Conservation (phyloP, 2,888 invertebrate genomes). For the Noctua janthina region DNA sequence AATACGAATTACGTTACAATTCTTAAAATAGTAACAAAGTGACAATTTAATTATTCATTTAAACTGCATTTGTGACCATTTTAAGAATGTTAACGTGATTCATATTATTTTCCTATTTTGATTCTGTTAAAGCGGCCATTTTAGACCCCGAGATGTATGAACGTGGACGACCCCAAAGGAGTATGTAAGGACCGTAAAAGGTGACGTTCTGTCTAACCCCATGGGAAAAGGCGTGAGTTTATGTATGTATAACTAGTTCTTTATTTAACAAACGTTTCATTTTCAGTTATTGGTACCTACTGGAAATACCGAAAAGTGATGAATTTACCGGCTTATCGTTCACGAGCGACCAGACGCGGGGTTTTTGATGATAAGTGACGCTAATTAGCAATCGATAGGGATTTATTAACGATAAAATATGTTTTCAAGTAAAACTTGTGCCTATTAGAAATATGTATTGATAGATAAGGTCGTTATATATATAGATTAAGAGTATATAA, state of each 20-base stretch:
- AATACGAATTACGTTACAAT: no score
- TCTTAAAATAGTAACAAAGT: no score
- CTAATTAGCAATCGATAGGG: conserved; percentile 47
- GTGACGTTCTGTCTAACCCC: background rate
- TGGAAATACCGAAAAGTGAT: conserved; percentile 42
- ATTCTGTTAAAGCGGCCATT: no score
- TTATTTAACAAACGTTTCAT: background rate
- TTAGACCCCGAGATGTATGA: no score
- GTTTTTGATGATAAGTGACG: conserved; percentile 47
- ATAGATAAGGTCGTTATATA: background rate
- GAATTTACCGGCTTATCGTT: conserved; percentile 64
- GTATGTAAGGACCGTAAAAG: no score
- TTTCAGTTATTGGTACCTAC: background rate
- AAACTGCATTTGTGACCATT: no score
- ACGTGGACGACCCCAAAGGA: no score
- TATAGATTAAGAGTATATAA: background rate
- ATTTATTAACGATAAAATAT: conserved; percentile 40
- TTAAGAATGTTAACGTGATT: no score
- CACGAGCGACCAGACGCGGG: conserved; percentile 26
- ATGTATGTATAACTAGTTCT: background rate
- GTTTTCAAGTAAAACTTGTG: conserved; percentile 19
- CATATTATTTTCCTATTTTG: no score
- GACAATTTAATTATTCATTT: no score
- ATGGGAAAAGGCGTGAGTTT: background rate
- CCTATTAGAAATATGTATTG: background rate